These are phyloP conservation scores for Heliocidaris erythrogramma DNA, from an alignment of 35 echinoderm and acorn worm genomes.

Conservation along the genomic window DNA sequence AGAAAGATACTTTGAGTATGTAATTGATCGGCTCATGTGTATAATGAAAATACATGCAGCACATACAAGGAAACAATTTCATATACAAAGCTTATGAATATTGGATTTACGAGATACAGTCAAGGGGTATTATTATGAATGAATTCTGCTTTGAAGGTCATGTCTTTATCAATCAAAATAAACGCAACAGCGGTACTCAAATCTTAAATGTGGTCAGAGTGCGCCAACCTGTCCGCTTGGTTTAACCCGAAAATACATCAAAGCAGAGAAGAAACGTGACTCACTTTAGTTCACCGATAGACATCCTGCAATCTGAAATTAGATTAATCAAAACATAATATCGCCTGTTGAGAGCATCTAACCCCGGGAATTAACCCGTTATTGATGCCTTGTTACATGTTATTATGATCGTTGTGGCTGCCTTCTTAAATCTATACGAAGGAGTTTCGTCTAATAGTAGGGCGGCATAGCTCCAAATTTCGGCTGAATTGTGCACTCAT, in stretches of 20 bases:
- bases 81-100: neutral
- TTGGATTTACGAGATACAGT: neutral
- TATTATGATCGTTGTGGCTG: neutral
- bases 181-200: neutral
- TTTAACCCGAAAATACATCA: neutral
- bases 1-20: too few relatives aligned
- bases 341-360: neutral
- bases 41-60: too few relatives aligned
- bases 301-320: neutral
- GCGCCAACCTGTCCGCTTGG: neutral
- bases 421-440: too few relatives aligned
- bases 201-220: neutral
- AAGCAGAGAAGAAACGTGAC: neutral
- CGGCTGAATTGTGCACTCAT: too few relatives aligned
- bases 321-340: constrained; percentile 14
- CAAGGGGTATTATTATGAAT: neutral
- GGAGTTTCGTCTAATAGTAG: too few relatives aligned
- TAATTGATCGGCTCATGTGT: too few relatives aligned
- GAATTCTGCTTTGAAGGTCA: neutral
- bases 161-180: neutral
- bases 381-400: neutral
- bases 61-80: too few relatives aligned
- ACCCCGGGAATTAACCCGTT: neutral
- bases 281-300: neutral
- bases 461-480: too few relatives aligned